phyloP scores from a whole-genome alignment of 2,113 vertebrate genomes.

The Notarius quadriscutis region DNA sequence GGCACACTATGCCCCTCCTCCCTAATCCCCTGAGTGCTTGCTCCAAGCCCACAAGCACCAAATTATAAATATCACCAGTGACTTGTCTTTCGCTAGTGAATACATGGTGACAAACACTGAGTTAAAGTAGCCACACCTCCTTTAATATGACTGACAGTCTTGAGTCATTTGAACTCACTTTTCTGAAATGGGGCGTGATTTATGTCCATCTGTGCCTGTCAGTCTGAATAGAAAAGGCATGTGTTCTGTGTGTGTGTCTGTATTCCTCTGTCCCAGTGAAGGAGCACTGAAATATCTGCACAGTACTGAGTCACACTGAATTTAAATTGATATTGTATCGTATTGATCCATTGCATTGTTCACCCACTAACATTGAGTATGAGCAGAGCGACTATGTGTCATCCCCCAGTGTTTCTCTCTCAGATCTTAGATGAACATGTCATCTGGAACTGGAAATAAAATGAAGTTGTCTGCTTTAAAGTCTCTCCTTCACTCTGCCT shows the following conservation, averaged over 20 bases:
- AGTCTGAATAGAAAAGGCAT: background rate
- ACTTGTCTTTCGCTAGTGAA: too few species aligned
- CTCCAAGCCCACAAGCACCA: too few species aligned
- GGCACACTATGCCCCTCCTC: too few species aligned
- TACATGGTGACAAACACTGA: too few species aligned
- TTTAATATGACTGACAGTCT: too few species aligned
- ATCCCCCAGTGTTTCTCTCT: background rate
- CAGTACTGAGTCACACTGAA: background rate
- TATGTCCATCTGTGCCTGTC: background rate
- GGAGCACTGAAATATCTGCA: background rate
- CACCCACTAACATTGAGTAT: background rate
- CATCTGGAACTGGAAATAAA: background rate
- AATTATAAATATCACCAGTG: too few species aligned
- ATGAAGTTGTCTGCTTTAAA: constrained; percentile 17
- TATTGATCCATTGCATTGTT: background rate
- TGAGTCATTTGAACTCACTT: background rate
- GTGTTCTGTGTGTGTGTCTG: background rate
- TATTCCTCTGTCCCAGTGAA: background rate
- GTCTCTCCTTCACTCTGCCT: constrained; percentile 31
- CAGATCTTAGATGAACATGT: background rate
- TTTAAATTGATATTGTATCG: background rate
- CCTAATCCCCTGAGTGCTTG: too few species aligned
- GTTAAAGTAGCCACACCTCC: too few species aligned
- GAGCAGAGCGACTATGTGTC: background rate
- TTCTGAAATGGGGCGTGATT: background rate